phyloP scores from a whole-genome alignment of 2,797 vertebrate genomes.

The Aldrovandia affinis region DNA sequence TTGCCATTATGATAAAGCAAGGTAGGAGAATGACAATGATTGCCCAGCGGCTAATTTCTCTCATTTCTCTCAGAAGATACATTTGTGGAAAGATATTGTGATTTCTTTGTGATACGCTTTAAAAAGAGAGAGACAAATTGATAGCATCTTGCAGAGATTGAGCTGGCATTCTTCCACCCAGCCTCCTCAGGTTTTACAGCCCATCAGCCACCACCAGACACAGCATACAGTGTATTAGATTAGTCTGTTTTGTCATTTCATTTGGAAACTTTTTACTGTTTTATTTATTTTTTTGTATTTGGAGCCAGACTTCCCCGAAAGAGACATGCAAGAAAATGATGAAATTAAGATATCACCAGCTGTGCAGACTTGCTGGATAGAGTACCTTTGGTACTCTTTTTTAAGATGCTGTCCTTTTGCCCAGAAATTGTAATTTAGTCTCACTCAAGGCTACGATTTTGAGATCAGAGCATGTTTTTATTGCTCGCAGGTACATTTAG shows the following conservation, averaged over 20 bases:
- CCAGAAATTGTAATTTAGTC: slow-evolving; percentile 21
- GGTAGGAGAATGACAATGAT: no score
- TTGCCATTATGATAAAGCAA: no score
- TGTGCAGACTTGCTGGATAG: neutral
- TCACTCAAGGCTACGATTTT: slow-evolving; percentile 21
- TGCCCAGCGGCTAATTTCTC: no score
- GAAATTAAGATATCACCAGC: neutral
- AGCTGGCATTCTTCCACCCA: no score
- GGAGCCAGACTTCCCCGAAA: neutral
- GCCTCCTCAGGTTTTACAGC: no score
- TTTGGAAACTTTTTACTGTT: neutral
- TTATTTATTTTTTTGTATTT: neutral
- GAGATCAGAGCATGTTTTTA: slow-evolving; percentile 5
- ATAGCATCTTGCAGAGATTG: no score
- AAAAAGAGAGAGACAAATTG: no score
- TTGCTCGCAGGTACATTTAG: neutral
- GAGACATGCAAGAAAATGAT: slow-evolving; percentile 19
- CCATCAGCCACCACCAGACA: no score
- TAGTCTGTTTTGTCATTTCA: neutral
- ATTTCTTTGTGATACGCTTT: no score
- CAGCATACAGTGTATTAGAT: no score
- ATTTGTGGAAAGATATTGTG: no score
- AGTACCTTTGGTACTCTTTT: slow-evolving; percentile 9
- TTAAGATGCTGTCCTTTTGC: slow-evolving; percentile 17
- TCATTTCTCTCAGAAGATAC: no score